Evolutionary conservation across 2,113 vertebrate species (phyloP).

Genomic region (Acinonyx jubatus): DNA sequence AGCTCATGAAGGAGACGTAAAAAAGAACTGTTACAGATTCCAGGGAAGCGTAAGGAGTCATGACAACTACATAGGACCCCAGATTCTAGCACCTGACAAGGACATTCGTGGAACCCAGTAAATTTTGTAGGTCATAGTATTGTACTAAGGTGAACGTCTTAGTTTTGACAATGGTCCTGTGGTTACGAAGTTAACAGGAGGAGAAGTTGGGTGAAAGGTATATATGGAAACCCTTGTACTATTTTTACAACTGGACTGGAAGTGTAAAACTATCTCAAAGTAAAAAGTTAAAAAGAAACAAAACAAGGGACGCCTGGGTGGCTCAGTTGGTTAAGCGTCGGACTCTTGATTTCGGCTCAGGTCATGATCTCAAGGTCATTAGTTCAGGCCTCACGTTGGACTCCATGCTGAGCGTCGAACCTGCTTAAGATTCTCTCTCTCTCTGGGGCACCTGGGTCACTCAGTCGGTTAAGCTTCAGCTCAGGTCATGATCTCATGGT

Average conservation of each 20-base stretch:
- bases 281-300: not conserved
- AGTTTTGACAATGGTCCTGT: not conserved
- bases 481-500: too few species aligned
- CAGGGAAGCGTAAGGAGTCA: not conserved
- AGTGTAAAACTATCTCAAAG: conserved; percentile 8
- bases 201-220: not conserved
- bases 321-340: too few species aligned
- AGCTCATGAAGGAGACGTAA: not conserved
- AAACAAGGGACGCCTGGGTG: too few species aligned
- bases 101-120: not conserved
- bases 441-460: too few species aligned
- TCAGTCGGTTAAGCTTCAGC: too few species aligned
- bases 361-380: too few species aligned
- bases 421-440: too few species aligned
- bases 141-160: not conserved
- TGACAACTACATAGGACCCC: too few species aligned
- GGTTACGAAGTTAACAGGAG: not conserved
- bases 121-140: not conserved
- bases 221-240: not conserved
- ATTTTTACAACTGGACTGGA: conserved; percentile 1
- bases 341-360: too few species aligned
- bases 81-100: not conserved
- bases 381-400: too few species aligned
- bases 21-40: not conserved
- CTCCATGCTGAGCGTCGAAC: too few species aligned